These are phyloP conservation scores for Cryptocephalus moraei DNA, from an alignment of 2,888 invertebrate species.

Conservation along the genomic window DNA sequence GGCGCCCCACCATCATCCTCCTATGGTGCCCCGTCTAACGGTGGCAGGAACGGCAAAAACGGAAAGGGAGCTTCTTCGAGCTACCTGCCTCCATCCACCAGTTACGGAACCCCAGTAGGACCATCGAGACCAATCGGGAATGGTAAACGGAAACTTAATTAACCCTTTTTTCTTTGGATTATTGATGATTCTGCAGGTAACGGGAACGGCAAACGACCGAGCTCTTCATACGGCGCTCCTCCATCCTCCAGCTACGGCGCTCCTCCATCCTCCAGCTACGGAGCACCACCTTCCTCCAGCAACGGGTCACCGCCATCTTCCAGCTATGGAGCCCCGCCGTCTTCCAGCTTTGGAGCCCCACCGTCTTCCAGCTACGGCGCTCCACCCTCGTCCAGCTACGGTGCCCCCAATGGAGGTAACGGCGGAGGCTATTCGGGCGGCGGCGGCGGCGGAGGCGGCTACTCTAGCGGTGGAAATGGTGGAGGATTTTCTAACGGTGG, in stretches of 20 bases:
- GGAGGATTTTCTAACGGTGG: slow-evolving; percentile 14
- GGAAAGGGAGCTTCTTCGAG: slow-evolving; percentile 8
- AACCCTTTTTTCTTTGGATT: slow-evolving; percentile 21
- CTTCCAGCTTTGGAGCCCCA: slow-evolving; percentile 6
- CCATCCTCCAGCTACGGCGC: slow-evolving; percentile 20
- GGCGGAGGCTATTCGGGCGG: slow-evolving; percentile 6
- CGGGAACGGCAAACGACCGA: neutral
- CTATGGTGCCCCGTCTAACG: slow-evolving; percentile 18
- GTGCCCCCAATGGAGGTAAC: slow-evolving; percentile 17
- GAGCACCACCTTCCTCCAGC: slow-evolving; percentile 18
- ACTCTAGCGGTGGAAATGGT: slow-evolving; percentile 5
- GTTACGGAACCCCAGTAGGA: slow-evolving; percentile 35
- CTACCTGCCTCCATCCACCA: slow-evolving; percentile 27
- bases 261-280: slow-evolving; percentile 19
- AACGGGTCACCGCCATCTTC: slow-evolving; percentile 18
- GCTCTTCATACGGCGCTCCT: slow-evolving; percentile 9
- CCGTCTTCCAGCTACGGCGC: slow-evolving; percentile 28
- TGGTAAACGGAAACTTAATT: slow-evolving; percentile 15
- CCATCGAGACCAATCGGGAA: slow-evolving; percentile 29
- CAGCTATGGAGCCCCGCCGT: slow-evolving; percentile 18
- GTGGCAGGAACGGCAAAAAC: slow-evolving; percentile 1
- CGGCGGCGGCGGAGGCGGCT: slow-evolving; percentile 12
- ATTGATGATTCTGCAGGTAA: slow-evolving; percentile 13
- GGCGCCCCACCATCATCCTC: slow-evolving; percentile 29
- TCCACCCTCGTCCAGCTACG: slow-evolving; percentile 20